Base-by-base conservation (phyloP, 2,797 vertebrate genomes). In the Chaunax sp. region DNA sequence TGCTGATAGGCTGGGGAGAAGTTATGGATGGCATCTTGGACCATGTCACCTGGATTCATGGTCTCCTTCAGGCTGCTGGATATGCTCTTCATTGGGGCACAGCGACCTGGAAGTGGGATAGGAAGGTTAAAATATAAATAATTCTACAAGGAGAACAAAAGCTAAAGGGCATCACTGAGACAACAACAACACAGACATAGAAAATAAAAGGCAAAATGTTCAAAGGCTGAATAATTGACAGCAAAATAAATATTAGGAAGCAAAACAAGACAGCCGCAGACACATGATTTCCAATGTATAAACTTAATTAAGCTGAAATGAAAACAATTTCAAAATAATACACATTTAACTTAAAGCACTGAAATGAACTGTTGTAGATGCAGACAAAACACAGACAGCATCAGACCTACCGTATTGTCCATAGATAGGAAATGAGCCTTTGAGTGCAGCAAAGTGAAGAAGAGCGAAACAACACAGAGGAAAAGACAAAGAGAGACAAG, bases 1-100 rank as follows among this genome's bases (percentile, higher is more conserved):
- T 99, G 97, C 93, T 99, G 98, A 92, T 99, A 99, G 38, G 98
- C 98, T 0, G 98, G 98, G 1, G 98, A 99, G 93, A 99, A 99
- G 91, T 99, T 99, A 65, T 99, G 98, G 92, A 99, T 99, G 33
- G 97, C 98, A 0, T 99, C 98, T 80, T 99, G 98, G 46, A 99
- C 97, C 47, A 99, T 99, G 91, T 99, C 98, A 0, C 98, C 96
- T 0, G 98, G 98, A 88, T 96, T 99, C 96, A 99, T 99, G 65
- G 98, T 99, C 90, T 99, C 98, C 90, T 98, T 99, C 82, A 99
- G 95, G 92, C 98, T 98, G 92, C 98, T 99, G 75, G 97, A 99
- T 91, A 99, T 99, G 93, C 98, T 99, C 92, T 99, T 98, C 98
- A 99, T 99, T 12, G 98, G 97, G 72, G 97, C 98, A 4, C 97